Base-by-base conservation (phyloP, 2,888 invertebrate species). In the Amphipoea oculea region DNA sequence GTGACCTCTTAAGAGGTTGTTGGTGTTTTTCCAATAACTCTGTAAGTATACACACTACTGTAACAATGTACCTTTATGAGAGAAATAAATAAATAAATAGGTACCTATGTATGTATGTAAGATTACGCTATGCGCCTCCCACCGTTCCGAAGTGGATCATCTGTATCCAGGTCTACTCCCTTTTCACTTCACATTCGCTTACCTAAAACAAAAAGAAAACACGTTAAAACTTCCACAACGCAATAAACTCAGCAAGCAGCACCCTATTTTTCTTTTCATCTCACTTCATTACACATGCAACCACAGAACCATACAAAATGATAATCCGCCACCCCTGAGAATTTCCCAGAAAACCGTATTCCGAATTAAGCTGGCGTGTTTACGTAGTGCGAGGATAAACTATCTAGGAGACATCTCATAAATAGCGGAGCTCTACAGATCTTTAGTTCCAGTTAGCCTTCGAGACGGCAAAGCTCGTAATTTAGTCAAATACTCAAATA, bases 401-500 rank as follows among this genome's bases (percentile, higher is more conserved):
- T 89, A 89, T 86, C 86, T 83, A 66, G 70, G 79, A 87, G 75
- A 81, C 80, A 86, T 84, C 87, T 84, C 82, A 85, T 85, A 88
- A 86, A 88, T 88, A 89, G 86, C 65, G 51, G 36, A 75, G 80
- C 79, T 74, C 72, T 63, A 67, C 79, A 87, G 86, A 88, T 87
- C 88, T 88, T 89, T 79, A 81, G 73, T 79, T 48, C 69, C 77
- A 86, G 88, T 85, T 86, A 88, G 84, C 81, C 75, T 79, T 77
- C 66, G 76, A 84, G 85, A 85, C 73, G 86, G 83, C 73, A 82
- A 68, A 83, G 85, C 86, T 81, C 78, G 89, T 86, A 89, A 90
- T 90, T 90, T 85, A 88, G 85, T 89, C 89, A 90, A 90, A 90
- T 89, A 89, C 83, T 88, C 77, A 82, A 86, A 82, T 83, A 82